Conservation (phyloP, 1,140 invertebrate species). For the Bicyclus anynana region DNA sequence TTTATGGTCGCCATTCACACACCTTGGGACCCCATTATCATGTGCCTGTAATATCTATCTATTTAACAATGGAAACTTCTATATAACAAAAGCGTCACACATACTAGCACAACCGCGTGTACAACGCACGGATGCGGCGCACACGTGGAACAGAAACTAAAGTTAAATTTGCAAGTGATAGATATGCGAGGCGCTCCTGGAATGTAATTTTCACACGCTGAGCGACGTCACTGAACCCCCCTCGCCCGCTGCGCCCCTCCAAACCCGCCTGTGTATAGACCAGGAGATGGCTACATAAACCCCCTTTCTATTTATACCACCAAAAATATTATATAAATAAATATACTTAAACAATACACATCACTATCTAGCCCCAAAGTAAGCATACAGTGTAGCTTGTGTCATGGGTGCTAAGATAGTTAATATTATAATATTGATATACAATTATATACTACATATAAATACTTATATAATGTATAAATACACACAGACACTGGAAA, state of each 20-base stretch:
- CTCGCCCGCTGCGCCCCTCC: conserved; percentile 21
- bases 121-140: not conserved
- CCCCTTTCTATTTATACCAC: not conserved
- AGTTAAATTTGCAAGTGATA: conserved; percentile 78
- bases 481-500: no score
- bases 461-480: no score
- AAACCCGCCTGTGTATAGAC: conserved; percentile 24
- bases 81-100: not conserved
- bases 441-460: no score
- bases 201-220: conserved; percentile 77
- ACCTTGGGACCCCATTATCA: no score
- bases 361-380: no score
- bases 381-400: no score
- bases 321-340: not conserved
- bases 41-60: no score
- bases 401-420: no score
- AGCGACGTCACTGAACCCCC: conserved; percentile 55
- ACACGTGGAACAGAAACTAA: conserved; percentile 59
- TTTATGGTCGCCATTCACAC: no score
- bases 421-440: no score
- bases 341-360: no score
- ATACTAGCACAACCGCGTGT: not conserved
- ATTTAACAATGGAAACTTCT: not conserved
- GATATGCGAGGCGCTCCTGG: conserved; percentile 75
- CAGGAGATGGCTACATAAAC: conserved; percentile 19